Conservation (phyloP, 2,113 vertebrate species). For the Tautogolabrus adspersus region DNA sequence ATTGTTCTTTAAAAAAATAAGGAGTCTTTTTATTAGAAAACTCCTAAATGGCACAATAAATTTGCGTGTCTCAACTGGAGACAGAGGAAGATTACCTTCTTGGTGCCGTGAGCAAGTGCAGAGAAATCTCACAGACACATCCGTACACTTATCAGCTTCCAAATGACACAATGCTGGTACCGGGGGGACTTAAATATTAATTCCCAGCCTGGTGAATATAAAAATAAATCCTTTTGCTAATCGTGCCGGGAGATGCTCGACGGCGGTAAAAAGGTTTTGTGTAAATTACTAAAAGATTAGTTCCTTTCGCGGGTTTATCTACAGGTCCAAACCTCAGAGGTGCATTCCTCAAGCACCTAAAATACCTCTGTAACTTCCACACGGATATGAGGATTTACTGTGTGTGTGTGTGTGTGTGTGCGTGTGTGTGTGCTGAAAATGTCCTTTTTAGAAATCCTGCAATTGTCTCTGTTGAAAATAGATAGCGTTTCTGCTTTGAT, state of each 20-base stretch:
- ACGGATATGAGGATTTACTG: conserved; percentile 56
- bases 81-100: conserved; percentile 64
- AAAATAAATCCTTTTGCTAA: conserved; percentile 85
- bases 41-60: conserved; percentile 60
- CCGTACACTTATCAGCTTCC: conserved; percentile 78
- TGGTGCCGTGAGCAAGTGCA: conserved; percentile 40
- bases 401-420: conserved; percentile 3
- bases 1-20: conserved; percentile 2
- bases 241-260: conserved; percentile 76
- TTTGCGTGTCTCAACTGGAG: conserved; percentile 55
- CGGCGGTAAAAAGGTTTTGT: conserved; percentile 82
- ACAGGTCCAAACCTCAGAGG: conserved; percentile 71
- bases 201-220: conserved; percentile 82
- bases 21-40: conserved; percentile 48
- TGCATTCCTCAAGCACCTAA: conserved; percentile 67
- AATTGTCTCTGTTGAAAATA: conserved; percentile 79
- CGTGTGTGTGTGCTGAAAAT: conserved; percentile 12
- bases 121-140: conserved; percentile 77
- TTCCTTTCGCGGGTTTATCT: conserved; percentile 78
- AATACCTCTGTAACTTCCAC: conserved; percentile 68
- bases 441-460: conserved; percentile 63
- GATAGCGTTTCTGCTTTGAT: conserved; percentile 76
- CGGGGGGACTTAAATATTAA: conserved; percentile 82
- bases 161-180: conserved; percentile 78
- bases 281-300: conserved; percentile 86